phyloP scores from a whole-genome alignment of 2,797 vertebrate genomes.

The Acipenser oxyrinchus region DNA sequence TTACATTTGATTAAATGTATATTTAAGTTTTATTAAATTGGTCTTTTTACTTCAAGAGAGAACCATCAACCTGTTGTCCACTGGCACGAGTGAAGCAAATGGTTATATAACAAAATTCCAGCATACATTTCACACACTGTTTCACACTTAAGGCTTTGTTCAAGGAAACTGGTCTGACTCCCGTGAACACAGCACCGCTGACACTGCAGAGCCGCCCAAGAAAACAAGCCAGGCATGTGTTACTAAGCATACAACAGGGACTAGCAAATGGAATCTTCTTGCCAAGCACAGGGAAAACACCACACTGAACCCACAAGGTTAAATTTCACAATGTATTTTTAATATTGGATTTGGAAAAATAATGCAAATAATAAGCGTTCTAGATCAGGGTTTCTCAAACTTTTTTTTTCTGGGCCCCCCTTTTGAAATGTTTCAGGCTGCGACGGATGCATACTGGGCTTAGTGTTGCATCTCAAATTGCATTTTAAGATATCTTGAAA shows the following conservation, averaged over 20 bases:
- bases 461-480: too few species aligned
- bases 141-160: conserved; percentile 33
- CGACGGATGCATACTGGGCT: too few species aligned
- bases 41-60: too few species aligned
- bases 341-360: neutral
- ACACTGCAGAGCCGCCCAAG: conserved; percentile 37
- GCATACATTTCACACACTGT: conserved; percentile 45
- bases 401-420: too few species aligned
- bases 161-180: conserved; percentile 32
- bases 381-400: too few species aligned
- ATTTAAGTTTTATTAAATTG: too few species aligned
- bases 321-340: neutral
- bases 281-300: conserved; percentile 8
- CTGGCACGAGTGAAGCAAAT: conserved; percentile 17
- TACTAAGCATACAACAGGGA: conserved; percentile 22
- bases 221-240: conserved; percentile 44
- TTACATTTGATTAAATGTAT: too few species aligned
- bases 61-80: conserved; percentile 2
- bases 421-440: too few species aligned
- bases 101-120: conserved; percentile 42
- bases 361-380: neutral
- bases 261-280: conserved; percentile 40
- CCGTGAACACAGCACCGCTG: conserved; percentile 9
- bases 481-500: too few species aligned
- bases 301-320: neutral